phyloP scores from a whole-genome alignment of 2,888 invertebrate species.

The Anorthoa munda region DNA sequence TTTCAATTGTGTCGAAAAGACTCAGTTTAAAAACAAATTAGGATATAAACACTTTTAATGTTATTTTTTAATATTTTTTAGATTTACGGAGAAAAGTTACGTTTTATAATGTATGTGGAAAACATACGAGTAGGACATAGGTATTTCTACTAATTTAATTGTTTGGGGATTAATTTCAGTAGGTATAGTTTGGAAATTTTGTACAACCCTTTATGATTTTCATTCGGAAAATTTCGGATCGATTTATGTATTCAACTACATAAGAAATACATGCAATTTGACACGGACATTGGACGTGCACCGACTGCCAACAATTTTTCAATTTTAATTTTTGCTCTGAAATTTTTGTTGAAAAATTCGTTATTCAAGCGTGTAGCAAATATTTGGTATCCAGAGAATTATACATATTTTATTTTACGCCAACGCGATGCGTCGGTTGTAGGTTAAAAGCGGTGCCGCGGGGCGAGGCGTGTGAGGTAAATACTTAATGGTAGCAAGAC shows the following conservation, averaged over 20 bases:
- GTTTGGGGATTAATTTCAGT: background rate
- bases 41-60: no score
- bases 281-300: background rate
- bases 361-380: conserved; percentile 48
- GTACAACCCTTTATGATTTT: background rate
- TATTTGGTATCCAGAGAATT: conserved; percentile 43
- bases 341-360: conserved; percentile 13
- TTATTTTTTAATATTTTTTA: no score
- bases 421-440: conserved; percentile 34
- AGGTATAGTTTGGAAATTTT: background rate
- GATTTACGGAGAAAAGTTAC: background rate
- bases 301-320: background rate
- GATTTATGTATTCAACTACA: background rate
- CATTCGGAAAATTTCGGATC: background rate
- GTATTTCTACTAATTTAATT: background rate
- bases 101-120: background rate
- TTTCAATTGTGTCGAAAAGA: no score
- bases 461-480: conserved; percentile 47
- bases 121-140: background rate
- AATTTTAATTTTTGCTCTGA: background rate
- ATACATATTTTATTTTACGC: conserved; percentile 57
- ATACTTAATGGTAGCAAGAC: conserved; percentile 54
- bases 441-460: conserved; percentile 53
- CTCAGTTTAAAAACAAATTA: no score
- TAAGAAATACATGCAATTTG: background rate